phyloP scores from a whole-genome alignment of 2,888 invertebrate species.

The Arenicola marina region DNA sequence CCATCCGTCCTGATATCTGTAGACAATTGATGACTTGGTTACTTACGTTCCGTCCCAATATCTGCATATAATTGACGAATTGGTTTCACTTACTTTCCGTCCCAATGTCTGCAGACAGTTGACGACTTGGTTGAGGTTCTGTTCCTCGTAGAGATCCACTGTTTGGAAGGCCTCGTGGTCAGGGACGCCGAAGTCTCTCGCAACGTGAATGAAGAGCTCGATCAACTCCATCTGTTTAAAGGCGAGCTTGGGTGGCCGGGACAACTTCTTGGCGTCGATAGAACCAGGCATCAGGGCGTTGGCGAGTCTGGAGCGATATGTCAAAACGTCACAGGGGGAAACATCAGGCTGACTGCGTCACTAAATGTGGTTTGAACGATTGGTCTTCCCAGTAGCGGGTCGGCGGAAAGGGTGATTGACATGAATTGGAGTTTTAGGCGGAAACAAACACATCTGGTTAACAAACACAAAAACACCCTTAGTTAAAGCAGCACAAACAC shows the following conservation, averaged over 20 bases:
- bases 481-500: too few species aligned
- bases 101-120: constrained; percentile 93
- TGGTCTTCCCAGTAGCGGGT: not conserved
- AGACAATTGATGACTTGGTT: too few species aligned
- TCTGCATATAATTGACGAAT: too few species aligned
- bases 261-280: constrained; percentile 21
- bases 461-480: too few species aligned
- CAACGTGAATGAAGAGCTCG: constrained; percentile 85
- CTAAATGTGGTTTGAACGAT: not conserved
- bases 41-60: too few species aligned
- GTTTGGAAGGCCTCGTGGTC: constrained; percentile 96
- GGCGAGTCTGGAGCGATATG: constrained; percentile 13
- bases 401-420: not conserved
- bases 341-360: not conserved
- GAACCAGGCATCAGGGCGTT: constrained; percentile 24
- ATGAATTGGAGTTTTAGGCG: too few species aligned
- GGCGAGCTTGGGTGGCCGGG: constrained; percentile 57
- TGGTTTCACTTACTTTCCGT: constrained; percentile 75
- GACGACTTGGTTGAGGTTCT: constrained; percentile 94
- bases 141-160: constrained; percentile 94
- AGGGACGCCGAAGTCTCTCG: constrained; percentile 84
- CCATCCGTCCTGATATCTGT: too few species aligned
- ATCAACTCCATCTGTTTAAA: constrained; percentile 92
- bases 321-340: not conserved
- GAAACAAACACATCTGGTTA: too few species aligned